Base-by-base conservation (phyloP, 2,113 vertebrate species). In the Scomber japonicus region DNA sequence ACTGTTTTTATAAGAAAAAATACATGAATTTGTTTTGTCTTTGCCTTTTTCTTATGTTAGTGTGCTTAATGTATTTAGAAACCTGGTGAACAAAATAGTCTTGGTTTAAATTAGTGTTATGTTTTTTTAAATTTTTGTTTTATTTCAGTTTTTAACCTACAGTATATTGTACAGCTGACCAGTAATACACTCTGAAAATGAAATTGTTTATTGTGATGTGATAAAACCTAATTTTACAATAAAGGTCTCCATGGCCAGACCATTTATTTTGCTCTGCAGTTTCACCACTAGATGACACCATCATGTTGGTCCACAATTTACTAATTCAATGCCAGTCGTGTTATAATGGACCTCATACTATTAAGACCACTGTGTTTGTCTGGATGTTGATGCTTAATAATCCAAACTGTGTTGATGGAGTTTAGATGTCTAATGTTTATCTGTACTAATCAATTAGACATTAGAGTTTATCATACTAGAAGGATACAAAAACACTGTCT, bases 151-250 rank as follows among this genome's bases (percentile, higher is more conserved):
- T 27, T 59, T 71, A 75, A 81, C 10, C n/a, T 40, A 17, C 50
- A 78, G 16, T 68, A 72, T 71, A 30, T 71, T 92, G 87, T 88
- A 88, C 85, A 91, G 80, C 19, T 1, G 2, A 69, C 63, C 2
- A 66, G 40, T 68, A 56, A 82, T 70, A 54, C 15, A 7, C 5
- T 40, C 31, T 65, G 49, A 79, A 49, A 27, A 62, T 51, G 3
- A 51, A 83, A 71, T 81, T 81, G 49, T 68, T 72, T n/a, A 62
- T 80, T 71, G 21, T 88, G 16, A 81, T 85, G 17, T 80, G 21
- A 80, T 80, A 15, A 63, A 75, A 81, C n/a, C 24, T 24, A 50
- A 79, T 88, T 91, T 92, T 87, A 81, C 83, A 94, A 94, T 95
- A 94, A 95, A 94, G n/a, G 14, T 82, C 70, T 89, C n/a, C 62